Evolutionary conservation across 2,113 vertebrate genomes (phyloP).

Genomic region (Lycaon pictus): DNA sequence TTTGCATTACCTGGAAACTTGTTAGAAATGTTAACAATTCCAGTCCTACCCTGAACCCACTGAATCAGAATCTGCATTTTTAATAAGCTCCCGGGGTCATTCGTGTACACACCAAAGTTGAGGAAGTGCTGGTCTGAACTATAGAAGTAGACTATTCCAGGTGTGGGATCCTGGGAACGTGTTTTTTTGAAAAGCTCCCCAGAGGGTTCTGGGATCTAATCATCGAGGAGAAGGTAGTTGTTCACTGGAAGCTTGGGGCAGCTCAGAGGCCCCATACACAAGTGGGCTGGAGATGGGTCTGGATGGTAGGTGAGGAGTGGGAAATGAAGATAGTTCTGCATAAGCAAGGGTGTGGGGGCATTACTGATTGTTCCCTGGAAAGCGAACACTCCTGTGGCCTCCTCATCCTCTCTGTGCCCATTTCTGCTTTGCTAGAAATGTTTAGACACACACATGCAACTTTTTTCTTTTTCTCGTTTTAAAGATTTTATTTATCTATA

Average conservation of each 20-base stretch:
- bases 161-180: too few species aligned
- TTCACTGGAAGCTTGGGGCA: neutral
- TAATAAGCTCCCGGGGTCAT: neutral
- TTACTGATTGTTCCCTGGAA: neutral
- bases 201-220: neutral
- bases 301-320: accelerated
- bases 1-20: neutral
- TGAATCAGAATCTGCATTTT: neutral
- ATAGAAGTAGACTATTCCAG: neutral
- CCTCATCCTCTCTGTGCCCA: accelerated
- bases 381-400: too few species aligned
- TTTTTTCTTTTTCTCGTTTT: neutral
- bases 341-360: neutral
- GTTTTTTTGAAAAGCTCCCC: neutral
- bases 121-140: neutral
- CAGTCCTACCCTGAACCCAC: neutral
- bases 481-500: neutral
- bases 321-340: neutral
- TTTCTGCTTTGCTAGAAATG: neutral
- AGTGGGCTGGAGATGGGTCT: neutral
- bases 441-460: accelerated
- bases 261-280: accelerated
- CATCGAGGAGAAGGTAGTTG: neutral
- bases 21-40: neutral
- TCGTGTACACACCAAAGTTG: neutral